These are phyloP conservation scores for Sycobia sp. DNA, from an alignment of 1,140 invertebrate species.

Conservation along the genomic window DNA sequence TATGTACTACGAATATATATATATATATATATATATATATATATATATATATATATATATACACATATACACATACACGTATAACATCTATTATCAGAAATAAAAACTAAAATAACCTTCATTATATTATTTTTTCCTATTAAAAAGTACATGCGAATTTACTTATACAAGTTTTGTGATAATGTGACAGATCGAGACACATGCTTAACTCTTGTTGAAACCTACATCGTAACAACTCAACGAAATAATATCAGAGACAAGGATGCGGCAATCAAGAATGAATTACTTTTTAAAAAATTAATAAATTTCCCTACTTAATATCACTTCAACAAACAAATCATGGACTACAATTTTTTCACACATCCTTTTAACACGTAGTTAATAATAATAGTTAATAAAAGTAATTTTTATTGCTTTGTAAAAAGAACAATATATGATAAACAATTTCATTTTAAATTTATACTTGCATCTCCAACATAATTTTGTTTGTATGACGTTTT, in stretches of 20 bases:
- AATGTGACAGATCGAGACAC: conserved; percentile 7
- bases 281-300: conserved; percentile 20
- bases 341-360: not conserved
- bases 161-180: conserved; percentile 14
- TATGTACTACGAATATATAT: conserved; percentile 4
- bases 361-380: not conserved
- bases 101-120: not conserved
- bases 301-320: conserved; percentile 1
- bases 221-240: not conserved
- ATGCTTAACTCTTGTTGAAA: conserved; percentile 1
- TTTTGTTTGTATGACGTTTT: not conserved
- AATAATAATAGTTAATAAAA: too few relatives aligned
- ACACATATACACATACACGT: conserved; percentile 10
- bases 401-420: not conserved
- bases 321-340: not conserved
- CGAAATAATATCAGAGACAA: conserved; percentile 11
- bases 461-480: not conserved
- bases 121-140: conserved; percentile 12
- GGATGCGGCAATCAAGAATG: conserved; percentile 10
- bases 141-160: conserved; percentile 21
- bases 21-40: too few relatives aligned
- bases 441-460: too few relatives aligned
- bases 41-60: conserved; percentile 3
- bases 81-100: conserved; percentile 15
- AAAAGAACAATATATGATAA: not conserved